These are phyloP conservation scores for Drosophila longiperda DNA, from an alignment of 2,888 invertebrate genomes.

Conservation along the genomic window DNA sequence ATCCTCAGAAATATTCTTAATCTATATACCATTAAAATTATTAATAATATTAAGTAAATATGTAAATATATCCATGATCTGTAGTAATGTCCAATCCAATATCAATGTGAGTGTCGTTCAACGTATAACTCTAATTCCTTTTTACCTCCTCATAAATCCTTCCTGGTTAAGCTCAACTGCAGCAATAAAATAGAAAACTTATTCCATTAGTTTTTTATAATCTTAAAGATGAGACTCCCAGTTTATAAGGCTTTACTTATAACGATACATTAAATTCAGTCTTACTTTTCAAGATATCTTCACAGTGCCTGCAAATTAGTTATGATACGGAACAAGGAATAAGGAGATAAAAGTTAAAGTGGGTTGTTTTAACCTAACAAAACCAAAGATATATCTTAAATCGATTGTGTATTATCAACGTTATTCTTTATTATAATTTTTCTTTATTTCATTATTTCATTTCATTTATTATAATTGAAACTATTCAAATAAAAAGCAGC, in stretches of 20 bases:
- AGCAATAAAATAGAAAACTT: neutral
- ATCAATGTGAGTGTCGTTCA: neutral
- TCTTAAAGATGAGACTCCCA: too few relatives aligned
- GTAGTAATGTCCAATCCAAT: neutral
- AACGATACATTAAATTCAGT: neutral
- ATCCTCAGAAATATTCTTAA: neutral
- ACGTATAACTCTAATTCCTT: neutral
- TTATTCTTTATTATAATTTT: neutral
- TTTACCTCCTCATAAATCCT: too few relatives aligned
- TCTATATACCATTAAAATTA: too few relatives aligned
- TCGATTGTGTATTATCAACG: neutral
- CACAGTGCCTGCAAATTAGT: neutral
- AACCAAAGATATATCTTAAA: neutral
- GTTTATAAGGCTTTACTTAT: neutral
- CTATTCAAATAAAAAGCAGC: neutral
- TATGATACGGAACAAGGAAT: neutral
- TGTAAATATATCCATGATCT: neutral
- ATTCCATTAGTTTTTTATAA: too few relatives aligned
- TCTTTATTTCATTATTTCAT: too few relatives aligned
- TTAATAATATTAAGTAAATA: neutral
- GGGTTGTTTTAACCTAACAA: neutral
- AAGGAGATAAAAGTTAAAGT: neutral
- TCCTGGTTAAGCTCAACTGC: too few relatives aligned
- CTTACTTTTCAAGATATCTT: neutral
- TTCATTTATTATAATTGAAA: neutral